Conservation (phyloP, 2,797 vertebrate genomes). For the Vespertilio murinus region DNA sequence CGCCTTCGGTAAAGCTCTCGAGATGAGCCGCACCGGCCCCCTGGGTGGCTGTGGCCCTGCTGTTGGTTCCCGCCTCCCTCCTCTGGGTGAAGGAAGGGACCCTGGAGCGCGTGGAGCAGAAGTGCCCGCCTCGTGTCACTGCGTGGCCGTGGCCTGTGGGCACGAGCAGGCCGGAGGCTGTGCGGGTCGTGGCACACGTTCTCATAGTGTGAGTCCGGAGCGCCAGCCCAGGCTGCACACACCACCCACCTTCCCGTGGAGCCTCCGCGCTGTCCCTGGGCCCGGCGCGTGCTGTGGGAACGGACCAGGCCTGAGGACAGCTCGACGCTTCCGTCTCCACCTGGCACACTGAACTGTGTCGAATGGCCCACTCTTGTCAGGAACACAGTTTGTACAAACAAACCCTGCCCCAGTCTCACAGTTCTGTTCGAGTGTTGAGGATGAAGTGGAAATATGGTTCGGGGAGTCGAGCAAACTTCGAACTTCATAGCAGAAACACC, state of each 20-base stretch:
- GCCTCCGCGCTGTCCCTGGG: fast-evolving
- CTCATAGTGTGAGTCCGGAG: neutral
- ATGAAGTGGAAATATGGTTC: neutral
- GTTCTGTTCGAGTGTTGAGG: neutral
- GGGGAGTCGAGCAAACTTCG: neutral
- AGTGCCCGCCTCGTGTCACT: too few species aligned
- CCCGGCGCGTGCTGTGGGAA: neutral
- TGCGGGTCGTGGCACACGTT: fast-evolving
- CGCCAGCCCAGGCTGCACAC: too few species aligned
- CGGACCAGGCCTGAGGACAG: neutral
- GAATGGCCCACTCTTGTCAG: too few species aligned
- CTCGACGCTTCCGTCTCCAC: too few species aligned
- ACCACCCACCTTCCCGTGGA: fast-evolving
- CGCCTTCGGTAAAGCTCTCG: neutral
- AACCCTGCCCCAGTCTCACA: neutral
- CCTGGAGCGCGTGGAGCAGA: neutral
- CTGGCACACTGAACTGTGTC: neutral
- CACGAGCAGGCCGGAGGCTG: neutral
- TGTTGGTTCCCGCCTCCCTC: too few species aligned
- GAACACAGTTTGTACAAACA: neutral
- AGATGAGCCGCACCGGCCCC: neutral
- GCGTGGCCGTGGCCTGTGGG: too few species aligned
- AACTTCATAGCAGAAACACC: neutral
- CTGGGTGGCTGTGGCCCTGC: neutral
- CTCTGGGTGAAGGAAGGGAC: neutral